Conservation (phyloP, 2,113 vertebrate species). For the Calidris pugnax region DNA sequence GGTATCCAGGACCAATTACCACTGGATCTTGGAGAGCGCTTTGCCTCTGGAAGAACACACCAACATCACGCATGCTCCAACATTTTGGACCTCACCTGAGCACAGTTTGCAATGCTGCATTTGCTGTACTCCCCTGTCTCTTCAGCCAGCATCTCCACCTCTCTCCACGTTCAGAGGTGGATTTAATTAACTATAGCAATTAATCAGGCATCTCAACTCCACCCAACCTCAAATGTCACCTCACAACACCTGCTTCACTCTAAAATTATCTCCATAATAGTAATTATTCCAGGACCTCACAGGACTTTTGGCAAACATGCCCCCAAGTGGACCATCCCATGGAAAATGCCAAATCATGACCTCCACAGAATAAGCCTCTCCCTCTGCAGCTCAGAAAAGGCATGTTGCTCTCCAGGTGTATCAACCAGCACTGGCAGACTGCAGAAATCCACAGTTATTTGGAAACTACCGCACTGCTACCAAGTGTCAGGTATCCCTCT, state of each 20-base stretch:
- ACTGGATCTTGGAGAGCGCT: not conserved
- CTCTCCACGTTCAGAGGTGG: not conserved
- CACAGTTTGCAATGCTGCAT: not conserved
- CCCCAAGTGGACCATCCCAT: not conserved
- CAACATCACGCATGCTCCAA: not conserved
- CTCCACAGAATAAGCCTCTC: not conserved
- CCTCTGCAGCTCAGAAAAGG: not conserved
- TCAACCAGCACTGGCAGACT: not conserved
- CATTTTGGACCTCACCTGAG: not conserved
- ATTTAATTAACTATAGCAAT: constrained; percentile 33
- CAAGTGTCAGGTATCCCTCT: not conserved
- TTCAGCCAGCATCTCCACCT: not conserved
- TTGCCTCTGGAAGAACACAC: not conserved
- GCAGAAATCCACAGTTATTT: not conserved
- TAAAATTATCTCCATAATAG: not conserved
- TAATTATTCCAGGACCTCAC: constrained; percentile 6
- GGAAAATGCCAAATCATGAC: not conserved
- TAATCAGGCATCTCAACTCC: constrained; percentile 34
- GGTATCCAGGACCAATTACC: not conserved
- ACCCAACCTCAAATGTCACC: constrained; percentile 15
- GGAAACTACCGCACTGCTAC: not conserved
- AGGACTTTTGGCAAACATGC: not conserved
- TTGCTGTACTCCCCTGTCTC: not conserved
- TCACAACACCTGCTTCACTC: not conserved
- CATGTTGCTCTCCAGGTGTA: not conserved